These are phyloP conservation scores for Cabera pusaria DNA, from an alignment of 2,888 invertebrate genomes.

Conservation along the genomic window DNA sequence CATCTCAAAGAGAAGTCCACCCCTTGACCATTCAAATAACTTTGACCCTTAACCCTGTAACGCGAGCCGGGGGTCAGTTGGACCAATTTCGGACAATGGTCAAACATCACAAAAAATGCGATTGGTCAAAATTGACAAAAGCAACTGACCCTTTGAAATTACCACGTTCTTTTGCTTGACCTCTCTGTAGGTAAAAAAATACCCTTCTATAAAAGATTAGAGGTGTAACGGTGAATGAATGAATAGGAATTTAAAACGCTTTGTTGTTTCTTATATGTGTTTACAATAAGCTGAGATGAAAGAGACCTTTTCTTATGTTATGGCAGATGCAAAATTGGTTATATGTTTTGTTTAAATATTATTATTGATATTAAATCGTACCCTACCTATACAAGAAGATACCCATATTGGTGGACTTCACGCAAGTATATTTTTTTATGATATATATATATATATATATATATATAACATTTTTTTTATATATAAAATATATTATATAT, in stretches of 20 bases:
- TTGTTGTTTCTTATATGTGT: conserved; percentile 32
- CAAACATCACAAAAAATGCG: conserved; percentile 55
- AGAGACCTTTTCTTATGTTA: conserved; percentile 15
- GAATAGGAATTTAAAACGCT: conserved; percentile 37
- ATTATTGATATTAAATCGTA: no score
- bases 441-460: no score
- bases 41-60: conserved; percentile 66
- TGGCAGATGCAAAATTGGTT: conserved; percentile 14
- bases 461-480: no score
- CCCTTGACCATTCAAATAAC: conserved; percentile 42
- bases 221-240: conserved; percentile 47
- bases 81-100: conserved; percentile 67
- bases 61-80: conserved; percentile 72
- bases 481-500: no score
- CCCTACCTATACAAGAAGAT: no score
- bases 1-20: conserved; percentile 20
- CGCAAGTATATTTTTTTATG: no score
- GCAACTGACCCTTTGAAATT: conserved; percentile 60
- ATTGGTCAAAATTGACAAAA: conserved; percentile 65
- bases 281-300: conserved; percentile 35
- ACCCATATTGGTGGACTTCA: no score
- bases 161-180: conserved; percentile 48
- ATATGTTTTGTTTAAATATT: no score
- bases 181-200: conserved; percentile 44
- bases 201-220: conserved; percentile 55